phyloP scores from a whole-genome alignment of 1,140 invertebrate genomes.

The Piezodorus guildinii region DNA sequence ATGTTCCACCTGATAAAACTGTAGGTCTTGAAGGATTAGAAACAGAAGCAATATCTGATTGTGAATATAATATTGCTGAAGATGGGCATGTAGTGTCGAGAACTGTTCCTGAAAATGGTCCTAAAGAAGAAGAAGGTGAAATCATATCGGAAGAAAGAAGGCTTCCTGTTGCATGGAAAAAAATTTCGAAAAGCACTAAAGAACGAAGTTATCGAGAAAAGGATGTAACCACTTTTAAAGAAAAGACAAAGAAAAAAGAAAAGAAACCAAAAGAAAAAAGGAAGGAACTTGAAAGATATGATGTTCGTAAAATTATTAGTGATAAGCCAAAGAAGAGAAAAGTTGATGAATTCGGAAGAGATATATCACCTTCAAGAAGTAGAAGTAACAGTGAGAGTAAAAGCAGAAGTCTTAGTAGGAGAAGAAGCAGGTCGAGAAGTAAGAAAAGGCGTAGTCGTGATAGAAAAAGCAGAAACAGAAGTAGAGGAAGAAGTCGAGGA shows the following conservation, averaged over 20 bases:
- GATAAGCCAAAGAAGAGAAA: conserved; percentile 49
- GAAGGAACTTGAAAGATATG: conserved; percentile 68
- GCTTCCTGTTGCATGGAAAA: conserved; percentile 56
- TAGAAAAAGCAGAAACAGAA: conserved; percentile 25
- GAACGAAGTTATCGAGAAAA: conserved; percentile 71
- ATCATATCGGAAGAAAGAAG: conserved; percentile 34
- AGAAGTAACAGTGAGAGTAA: conserved; percentile 30
- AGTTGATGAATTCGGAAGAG: conserved; percentile 70
- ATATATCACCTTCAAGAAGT: conserved; percentile 41
- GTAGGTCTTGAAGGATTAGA: conserved; percentile 46
- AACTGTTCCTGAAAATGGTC: conserved; percentile 11
- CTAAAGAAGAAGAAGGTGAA: conserved; percentile 39
- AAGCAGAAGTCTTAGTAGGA: conserved; percentile 24
- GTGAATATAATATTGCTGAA: conserved; percentile 29
- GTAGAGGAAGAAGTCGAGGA: conserved; percentile 31
- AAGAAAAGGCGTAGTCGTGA: conserved; percentile 29
- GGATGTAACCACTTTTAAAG: conserved; percentile 34
- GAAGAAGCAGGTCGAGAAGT: conserved; percentile 18
- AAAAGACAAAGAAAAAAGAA: conserved; percentile 34
- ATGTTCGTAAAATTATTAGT: conserved; percentile 62
- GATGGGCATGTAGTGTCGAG: conserved; percentile 1
- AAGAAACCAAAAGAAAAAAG: conserved; percentile 53
- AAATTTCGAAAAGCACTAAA: conserved; percentile 64
- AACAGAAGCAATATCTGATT: conserved; percentile 57
- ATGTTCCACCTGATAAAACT: not conserved